Conservation (phyloP, 2,888 invertebrate genomes). For the Polydrusus cervinus region DNA sequence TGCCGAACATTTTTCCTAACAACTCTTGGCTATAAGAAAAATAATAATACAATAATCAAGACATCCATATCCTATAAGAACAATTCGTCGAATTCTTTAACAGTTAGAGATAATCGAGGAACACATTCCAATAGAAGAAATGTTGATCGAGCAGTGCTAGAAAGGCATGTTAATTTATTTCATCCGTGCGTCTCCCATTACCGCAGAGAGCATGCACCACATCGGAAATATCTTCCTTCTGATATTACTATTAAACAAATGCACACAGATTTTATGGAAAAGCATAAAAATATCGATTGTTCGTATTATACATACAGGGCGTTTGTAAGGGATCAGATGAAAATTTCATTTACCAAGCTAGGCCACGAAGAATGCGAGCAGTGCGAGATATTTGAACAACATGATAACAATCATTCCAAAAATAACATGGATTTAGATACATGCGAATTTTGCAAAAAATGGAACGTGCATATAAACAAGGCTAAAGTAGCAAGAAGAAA, state of each 20-base stretch:
- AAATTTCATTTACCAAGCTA: constrained; percentile 52
- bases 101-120: background rate
- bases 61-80: constrained; percentile 17
- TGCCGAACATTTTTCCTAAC: no score
- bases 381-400: constrained; percentile 41
- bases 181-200: background rate
- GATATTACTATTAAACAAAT: constrained; percentile 47
- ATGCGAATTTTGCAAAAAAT: constrained; percentile 28
- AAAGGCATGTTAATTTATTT: background rate
- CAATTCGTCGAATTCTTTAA: constrained; percentile 6
- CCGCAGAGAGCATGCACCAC: no score
- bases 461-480: constrained; percentile 28
- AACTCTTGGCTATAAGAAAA: no score
- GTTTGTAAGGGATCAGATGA: constrained; percentile 40
- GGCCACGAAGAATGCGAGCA: constrained; percentile 54
- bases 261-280: constrained; percentile 50
- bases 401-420: constrained; percentile 22
- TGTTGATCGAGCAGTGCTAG: background rate
- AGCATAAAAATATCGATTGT: constrained; percentile 34
- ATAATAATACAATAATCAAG: constrained; percentile 1
- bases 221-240: constrained; percentile 54
- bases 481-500: constrained; percentile 19
- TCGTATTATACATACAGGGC: constrained; percentile 52
- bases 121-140: background rate
- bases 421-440: constrained; percentile 15